Base-by-base conservation (phyloP, 1,140 invertebrate species). In the Zaprionus lachaisei region DNA sequence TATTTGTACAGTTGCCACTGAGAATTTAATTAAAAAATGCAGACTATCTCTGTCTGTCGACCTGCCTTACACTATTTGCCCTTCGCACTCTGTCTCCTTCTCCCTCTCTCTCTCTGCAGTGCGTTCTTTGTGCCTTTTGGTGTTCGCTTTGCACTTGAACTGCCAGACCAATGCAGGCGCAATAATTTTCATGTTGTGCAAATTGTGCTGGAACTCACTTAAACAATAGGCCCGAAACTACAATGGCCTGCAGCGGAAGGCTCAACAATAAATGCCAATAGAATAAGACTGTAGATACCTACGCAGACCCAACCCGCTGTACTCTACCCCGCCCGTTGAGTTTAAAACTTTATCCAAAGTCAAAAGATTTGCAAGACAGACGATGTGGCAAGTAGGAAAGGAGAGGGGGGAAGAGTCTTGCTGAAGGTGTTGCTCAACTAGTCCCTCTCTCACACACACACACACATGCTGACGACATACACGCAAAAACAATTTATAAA, bases 401-500 rank as follows among this genome's bases (percentile, higher is more conserved):
- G 28, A 24, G 26, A 17, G 61, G 47, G 61, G 5, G 54, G 31
- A 11, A 1, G 20, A n/a, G 38, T 38, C 20, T 38, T 54, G 58
- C 58, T 70, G 17, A 58, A 75, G 67, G 72, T 75, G 72, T 75
- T 75, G 51, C 44, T 38, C 31, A 22, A 51, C 2, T 65, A 11
- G 12, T 14, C 20, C 5, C 47, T 12, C 60, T 2, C 15, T 2
- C 17, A 17, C 31, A 31, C 63, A 51, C 31, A 67, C 26, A 58
- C 58, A 62, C 34, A 60, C 55, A 54, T 34, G 62, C 37, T 60
- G 20, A n/a, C 22, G 49, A 34, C 44, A 34, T 6, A 54, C 14
- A 64, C 37, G 28, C 37, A 72, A 15, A 47, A 72, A 67, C 77
- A 80, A 77, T 68, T 80, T 80, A 73, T 80, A 80, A 77, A 80